These are phyloP conservation scores for Heliconius eleuchia DNA, from an alignment of 1,140 invertebrate genomes.

Conservation along the genomic window DNA sequence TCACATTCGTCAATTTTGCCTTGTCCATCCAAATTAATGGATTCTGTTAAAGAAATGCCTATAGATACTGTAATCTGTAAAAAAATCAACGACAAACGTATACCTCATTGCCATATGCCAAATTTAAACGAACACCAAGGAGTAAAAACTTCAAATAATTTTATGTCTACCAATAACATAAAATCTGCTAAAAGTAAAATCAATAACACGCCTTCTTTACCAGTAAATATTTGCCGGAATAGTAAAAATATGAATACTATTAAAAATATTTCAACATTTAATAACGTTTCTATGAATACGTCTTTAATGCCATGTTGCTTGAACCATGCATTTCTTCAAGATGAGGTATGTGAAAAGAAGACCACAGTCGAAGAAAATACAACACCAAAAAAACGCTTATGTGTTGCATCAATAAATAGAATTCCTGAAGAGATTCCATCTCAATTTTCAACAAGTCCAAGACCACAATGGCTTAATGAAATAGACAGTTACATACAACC, in stretches of 20 bases:
- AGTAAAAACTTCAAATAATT: neutral
- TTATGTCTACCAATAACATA: too few relatives aligned
- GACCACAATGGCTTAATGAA: neutral
- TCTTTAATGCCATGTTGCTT: neutral
- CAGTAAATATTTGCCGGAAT: neutral
- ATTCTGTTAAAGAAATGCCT: neutral
- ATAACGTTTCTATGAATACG: neutral
- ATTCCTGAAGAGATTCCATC: neutral
- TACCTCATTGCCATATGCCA: conserved; percentile 19
- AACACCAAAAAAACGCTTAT: neutral
- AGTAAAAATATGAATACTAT: neutral
- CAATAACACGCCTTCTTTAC: neutral
- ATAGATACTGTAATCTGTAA: neutral
- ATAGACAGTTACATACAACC: neutral
- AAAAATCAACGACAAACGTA: neutral
- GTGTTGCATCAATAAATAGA: neutral
- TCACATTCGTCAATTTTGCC: neutral
- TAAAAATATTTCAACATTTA: neutral
- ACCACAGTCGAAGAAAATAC: neutral
- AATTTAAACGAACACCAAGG: neutral
- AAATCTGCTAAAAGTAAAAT: neutral
- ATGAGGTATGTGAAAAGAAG: neutral
- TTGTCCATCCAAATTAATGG: neutral
- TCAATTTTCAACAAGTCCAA: neutral
- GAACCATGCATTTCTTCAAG: neutral